Percentiles rank a stretch among this genome's conserved stretches.
Conservation (phyloP, 2,113 vertebrate species). For the Pogonocichla stellata region DNA sequence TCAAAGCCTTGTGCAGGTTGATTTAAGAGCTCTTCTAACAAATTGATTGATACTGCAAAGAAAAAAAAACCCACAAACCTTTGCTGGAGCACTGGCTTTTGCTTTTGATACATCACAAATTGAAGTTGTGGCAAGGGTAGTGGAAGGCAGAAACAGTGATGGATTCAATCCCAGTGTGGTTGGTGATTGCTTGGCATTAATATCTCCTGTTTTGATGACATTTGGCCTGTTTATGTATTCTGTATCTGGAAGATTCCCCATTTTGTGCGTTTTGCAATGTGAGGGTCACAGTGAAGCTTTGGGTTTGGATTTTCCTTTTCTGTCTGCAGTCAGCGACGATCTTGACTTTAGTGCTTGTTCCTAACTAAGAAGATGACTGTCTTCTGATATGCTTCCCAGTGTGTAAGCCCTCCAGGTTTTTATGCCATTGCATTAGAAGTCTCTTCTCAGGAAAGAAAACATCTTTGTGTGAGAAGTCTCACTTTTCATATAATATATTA, state of each 20-base stretch:
- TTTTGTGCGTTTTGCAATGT: neutral
- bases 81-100: neutral
- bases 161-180: neutral
- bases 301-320: neutral
- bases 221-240: constrained; percentile 13
- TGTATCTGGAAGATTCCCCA: neutral
- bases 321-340: neutral
- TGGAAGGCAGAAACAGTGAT: constrained; percentile 7
- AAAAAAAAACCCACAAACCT: neutral
- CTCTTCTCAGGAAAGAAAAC: neutral
- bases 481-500: neutral
- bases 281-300: neutral
- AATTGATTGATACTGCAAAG: constrained; percentile 13
- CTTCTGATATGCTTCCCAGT: neutral
- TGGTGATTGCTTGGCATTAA: constrained; percentile 33
- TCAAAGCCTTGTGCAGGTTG: constrained; percentile 29
- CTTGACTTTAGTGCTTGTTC: neutral
- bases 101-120: constrained; percentile 16
- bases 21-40: constrained; percentile 42
- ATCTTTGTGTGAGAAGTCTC: neutral
- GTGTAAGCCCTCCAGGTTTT: neutral
- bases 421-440: neutral
- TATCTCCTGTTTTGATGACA: constrained; percentile 10
- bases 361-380: neutral
- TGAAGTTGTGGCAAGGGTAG: constrained; percentile 16